These are phyloP conservation scores for Glandiceps talaboti DNA, from an alignment of 53 echinoderm and acorn worm species.

Conservation along the genomic window DNA sequence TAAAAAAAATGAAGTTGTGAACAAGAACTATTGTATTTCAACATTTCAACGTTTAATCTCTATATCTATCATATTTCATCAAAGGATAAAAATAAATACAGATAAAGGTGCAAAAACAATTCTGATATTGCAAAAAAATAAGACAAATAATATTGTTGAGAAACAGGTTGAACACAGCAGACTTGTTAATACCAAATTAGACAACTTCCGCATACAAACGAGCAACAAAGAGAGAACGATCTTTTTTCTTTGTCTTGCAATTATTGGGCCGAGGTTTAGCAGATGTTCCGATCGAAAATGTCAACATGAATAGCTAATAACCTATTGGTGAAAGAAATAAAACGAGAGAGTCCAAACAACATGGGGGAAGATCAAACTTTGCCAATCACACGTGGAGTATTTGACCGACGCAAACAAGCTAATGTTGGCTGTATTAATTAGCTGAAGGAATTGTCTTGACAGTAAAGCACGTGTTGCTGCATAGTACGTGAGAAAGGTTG, in stretches of 20 bases:
- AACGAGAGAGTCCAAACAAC: not conserved
- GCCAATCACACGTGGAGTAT: not conserved
- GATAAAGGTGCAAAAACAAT: too few species aligned
- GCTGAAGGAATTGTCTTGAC: not conserved
- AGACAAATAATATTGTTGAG: too few species aligned
- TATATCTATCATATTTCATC: too few species aligned
- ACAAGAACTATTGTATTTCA: too few species aligned
- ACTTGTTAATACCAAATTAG: not conserved
- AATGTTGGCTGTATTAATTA: not conserved
- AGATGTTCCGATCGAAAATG: not conserved
- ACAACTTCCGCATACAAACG: not conserved
- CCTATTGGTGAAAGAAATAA: not conserved
- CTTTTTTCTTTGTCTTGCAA: not conserved
- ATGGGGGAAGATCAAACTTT: not conserved
- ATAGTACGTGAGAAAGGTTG: not conserved
- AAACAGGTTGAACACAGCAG: not conserved
- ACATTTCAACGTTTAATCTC: too few species aligned
- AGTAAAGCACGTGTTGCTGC: not conserved
- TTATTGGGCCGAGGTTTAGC: not conserved
- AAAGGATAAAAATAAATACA: too few species aligned
- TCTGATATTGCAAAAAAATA: too few species aligned
- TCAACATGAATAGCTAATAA: not conserved
- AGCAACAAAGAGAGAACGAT: not conserved
- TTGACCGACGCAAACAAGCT: not conserved
- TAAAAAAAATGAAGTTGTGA: not conserved